Evolutionary conservation across 2,113 vertebrate species (phyloP).

Genomic region (Numenius arquata): DNA sequence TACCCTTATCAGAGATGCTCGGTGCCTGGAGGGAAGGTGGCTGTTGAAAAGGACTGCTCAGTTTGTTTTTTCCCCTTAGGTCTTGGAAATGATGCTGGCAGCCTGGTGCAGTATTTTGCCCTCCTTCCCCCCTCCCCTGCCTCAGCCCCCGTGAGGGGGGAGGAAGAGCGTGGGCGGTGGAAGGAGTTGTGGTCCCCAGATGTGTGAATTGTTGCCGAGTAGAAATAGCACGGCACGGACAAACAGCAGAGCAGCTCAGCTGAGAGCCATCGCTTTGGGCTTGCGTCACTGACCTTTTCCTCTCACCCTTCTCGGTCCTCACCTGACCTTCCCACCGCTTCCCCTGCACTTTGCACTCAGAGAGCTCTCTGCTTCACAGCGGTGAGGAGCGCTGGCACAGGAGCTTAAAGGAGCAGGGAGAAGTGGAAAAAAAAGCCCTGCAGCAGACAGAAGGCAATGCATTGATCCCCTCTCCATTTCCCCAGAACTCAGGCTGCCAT

Average conservation of each 20-base stretch:
- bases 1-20: not conserved
- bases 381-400: not conserved
- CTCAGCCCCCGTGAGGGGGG: not conserved
- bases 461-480: not conserved
- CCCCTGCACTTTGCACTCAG: not conserved
- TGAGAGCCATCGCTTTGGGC: not conserved
- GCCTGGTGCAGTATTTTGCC: not conserved
- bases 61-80: not conserved
- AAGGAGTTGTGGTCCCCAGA: slow-evolving; percentile 64
- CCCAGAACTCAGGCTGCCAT: not conserved
- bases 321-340: slow-evolving; percentile 13
- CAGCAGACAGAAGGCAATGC: not conserved
- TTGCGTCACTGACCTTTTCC: slow-evolving; percentile 62
- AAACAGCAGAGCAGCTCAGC: not conserved
- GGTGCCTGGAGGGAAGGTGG: not conserved
- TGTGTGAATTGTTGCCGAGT: slow-evolving; percentile 30
- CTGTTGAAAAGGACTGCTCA: not conserved
- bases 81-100: not conserved
- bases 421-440: not conserved
- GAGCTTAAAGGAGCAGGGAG: not conserved
- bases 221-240: not conserved
- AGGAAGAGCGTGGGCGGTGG: slow-evolving; percentile 30
- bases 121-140: not conserved
- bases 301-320: slow-evolving; percentile 12
- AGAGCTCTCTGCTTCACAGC: not conserved